Base-by-base conservation (phyloP, 2,888 invertebrate species). In the Netelia virgata region DNA sequence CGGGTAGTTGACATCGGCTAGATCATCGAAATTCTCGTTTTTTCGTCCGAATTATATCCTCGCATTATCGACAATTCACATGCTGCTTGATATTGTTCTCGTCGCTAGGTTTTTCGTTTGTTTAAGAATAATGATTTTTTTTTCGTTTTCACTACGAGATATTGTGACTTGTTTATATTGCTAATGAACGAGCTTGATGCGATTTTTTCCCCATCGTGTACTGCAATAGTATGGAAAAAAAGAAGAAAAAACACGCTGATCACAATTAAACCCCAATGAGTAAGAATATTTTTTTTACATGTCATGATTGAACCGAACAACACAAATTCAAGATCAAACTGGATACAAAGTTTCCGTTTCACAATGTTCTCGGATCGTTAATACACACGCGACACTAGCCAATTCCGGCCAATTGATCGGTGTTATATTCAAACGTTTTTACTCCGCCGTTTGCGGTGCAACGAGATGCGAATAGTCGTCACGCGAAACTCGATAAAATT, bases 401-500 rank as follows among this genome's bases (percentile, higher is more conserved):
- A 84, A 84, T 84, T 84, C 55, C 55, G 78, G 55, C 78, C 78
- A 84, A 84, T 84, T 82, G 82, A 84, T 82, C 69, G 57, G 47
- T 74, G 64, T 68, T 69, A 20, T 50, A 66, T 55, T 47, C 41
- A 53, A 69, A 43, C 68, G 43, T 64, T 74, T 69, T 77, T 74
- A 69, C 63, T 66, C 57, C 16, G 6, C 20, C 14, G 43, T 59
- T 63, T 63, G 18, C 23, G 83, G 41, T 63, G 53, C 84, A 84
- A 81, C 63, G 43, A 76, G 66, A 55, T 55, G 57, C 57, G 18
- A 16, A 2, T 57, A 18, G 53, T 63, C 41, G 80, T 77, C 84
- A 84, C 80, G 84, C 84, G 80, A 84, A 77, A 73, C 36, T 41
- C 63, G 18, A 81, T 68, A 41, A 64, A 76, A 55, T 75, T 75